A percentile compares a stretch with the other conserved stretches of the same genome.
phyloP scores from a whole-genome alignment of 2,888 invertebrate species.

The Halictus quadricinctus region DNA sequence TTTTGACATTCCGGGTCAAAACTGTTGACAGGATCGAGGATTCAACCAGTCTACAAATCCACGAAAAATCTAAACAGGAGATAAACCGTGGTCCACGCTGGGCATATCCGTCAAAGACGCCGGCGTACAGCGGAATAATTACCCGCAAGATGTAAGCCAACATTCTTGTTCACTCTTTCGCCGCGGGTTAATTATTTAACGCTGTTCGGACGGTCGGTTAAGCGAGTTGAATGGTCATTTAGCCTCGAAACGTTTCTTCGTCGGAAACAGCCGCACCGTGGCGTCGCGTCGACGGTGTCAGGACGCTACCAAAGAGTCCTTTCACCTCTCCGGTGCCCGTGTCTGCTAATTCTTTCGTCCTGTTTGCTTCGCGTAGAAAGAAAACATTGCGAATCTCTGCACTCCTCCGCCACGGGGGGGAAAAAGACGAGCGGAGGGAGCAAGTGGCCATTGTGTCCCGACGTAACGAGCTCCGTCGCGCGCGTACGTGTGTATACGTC shows the following conservation, averaged over 20 bases:
- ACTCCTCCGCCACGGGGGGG: not conserved
- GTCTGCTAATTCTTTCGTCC: slow-evolving; percentile 27
- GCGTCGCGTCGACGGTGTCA: slow-evolving; percentile 9
- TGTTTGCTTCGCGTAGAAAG: not conserved
- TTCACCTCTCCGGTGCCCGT: slow-evolving; percentile 9
- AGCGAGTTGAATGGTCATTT: slow-evolving; percentile 31
- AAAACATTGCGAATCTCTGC: not conserved
- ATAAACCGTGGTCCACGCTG: not conserved
- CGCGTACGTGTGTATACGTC: not conserved
- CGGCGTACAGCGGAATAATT: not conserved
- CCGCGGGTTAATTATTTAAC: slow-evolving; percentile 29
- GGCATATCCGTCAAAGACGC: not conserved
- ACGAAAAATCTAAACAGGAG: not conserved
- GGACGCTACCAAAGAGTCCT: slow-evolving; percentile 12
- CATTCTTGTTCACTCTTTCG: not conserved
- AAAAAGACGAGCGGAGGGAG: not conserved
- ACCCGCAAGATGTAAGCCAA: not conserved
- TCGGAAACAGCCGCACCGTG: not conserved
- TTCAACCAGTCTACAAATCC: not conserved
- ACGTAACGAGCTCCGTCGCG: not conserved
- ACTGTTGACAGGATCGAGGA: not conserved
- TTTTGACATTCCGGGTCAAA: no score
- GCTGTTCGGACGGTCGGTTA: slow-evolving; percentile 19
- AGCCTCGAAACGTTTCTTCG: slow-evolving; percentile 21
- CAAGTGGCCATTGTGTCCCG: slow-evolving; percentile 3